These are phyloP conservation scores for Sturmia bella DNA, from an alignment of 2,888 invertebrate genomes.

Conservation along the genomic window DNA sequence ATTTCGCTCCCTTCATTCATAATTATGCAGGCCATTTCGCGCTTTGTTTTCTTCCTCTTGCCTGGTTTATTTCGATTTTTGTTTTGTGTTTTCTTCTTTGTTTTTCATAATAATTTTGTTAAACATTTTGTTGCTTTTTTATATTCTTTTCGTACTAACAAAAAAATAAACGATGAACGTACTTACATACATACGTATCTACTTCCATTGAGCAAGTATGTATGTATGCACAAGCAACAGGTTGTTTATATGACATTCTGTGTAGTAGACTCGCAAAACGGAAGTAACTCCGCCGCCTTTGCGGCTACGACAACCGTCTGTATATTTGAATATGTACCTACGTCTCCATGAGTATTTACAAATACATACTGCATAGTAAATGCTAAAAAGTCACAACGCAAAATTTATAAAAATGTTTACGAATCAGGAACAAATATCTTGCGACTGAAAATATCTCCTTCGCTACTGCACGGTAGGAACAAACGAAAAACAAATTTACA, in stretches of 20 bases:
- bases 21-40: slow-evolving; percentile 14
- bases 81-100: slow-evolving; percentile 44
- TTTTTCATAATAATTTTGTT: slow-evolving; percentile 39
- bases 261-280: slow-evolving; percentile 70
- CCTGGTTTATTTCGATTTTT: slow-evolving; percentile 27
- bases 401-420: too few species aligned
- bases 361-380: too few species aligned
- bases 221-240: slow-evolving; percentile 24
- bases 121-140: slow-evolving; percentile 35
- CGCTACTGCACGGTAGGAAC: too few species aligned
- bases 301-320: slow-evolving; percentile 72
- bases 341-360: neutral
- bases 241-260: slow-evolving; percentile 50
- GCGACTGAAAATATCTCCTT: too few species aligned
- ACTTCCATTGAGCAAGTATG: neutral
- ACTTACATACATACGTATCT: neutral
- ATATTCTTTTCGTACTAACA: slow-evolving; percentile 2
- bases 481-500: too few species aligned
- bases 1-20: slow-evolving; percentile 11
- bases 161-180: neutral
- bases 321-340: slow-evolving; percentile 25
- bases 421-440: too few species aligned
- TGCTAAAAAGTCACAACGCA: too few species aligned
- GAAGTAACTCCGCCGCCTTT: slow-evolving; percentile 74
- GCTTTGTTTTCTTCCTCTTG: slow-evolving; percentile 18